Evolutionary conservation across 2,113 vertebrate species (phyloP).

Genomic region (Sterna hirundo): DNA sequence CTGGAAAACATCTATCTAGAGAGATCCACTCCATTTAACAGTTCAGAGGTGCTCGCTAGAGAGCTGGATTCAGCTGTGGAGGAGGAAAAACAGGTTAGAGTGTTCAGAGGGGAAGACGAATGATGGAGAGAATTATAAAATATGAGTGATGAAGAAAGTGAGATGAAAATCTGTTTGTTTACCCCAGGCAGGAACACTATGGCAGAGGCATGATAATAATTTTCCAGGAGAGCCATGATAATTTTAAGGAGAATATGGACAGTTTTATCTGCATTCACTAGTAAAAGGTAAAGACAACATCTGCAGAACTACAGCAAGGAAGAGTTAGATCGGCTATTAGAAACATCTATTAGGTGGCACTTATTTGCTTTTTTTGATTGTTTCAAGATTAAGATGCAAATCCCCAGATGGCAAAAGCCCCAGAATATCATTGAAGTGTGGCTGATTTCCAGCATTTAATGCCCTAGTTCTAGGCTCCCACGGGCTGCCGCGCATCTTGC

Average conservation of each 20-base stretch:
- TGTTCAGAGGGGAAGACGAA: background rate
- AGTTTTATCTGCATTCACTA: background rate
- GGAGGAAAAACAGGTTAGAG: background rate
- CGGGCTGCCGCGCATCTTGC: fast-evolving
- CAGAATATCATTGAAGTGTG: background rate
- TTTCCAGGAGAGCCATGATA: background rate
- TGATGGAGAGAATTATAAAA: background rate
- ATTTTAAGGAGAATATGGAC: background rate
- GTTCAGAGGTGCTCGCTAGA: background rate
- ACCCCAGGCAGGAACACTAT: background rate
- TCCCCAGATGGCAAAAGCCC: background rate
- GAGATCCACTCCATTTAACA: background rate
- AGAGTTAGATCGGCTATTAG: background rate
- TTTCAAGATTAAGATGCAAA: background rate
- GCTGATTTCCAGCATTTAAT: background rate
- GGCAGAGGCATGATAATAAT: background rate
- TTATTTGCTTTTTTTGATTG: background rate
- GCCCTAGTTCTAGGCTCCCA: background rate
- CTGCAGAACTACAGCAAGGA: background rate
- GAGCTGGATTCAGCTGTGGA: background rate
- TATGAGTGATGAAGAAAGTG: background rate
- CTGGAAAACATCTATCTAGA: background rate
- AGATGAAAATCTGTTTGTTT: background rate
- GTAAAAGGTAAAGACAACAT: background rate
- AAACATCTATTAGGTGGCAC: background rate